These are phyloP conservation scores for Hylaea fasciaria DNA, from an alignment of 2,888 invertebrate genomes.

Conservation along the genomic window DNA sequence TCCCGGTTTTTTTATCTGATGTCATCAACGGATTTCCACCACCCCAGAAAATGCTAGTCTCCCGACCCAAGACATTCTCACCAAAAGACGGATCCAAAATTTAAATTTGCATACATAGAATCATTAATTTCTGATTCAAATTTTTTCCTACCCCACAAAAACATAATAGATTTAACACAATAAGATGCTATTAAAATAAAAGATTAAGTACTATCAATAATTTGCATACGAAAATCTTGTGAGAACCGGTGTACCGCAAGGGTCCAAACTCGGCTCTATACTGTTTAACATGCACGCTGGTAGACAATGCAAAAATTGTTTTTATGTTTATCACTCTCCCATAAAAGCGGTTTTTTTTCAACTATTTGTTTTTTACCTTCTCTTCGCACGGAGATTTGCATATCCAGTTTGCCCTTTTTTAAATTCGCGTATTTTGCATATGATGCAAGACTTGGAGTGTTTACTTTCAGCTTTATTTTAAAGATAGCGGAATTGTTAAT, in stretches of 20 bases:
- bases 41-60: slow-evolving; percentile 52
- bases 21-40: slow-evolving; percentile 47
- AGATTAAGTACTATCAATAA: slow-evolving; percentile 75
- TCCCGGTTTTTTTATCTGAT: slow-evolving; percentile 26
- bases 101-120: slow-evolving; percentile 75
- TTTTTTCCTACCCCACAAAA: slow-evolving; percentile 67
- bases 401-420: slow-evolving; percentile 76
- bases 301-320: slow-evolving; percentile 80
- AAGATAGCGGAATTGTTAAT: slow-evolving; percentile 73
- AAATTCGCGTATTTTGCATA: slow-evolving; percentile 77
- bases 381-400: slow-evolving; percentile 84
- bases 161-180: slow-evolving; percentile 76
- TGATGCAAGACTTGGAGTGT: slow-evolving; percentile 69
- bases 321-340: slow-evolving; percentile 77
- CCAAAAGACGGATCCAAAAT: slow-evolving; percentile 56
- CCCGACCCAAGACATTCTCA: slow-evolving; percentile 43
- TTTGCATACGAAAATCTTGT: slow-evolving; percentile 79
- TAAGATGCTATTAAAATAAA: slow-evolving; percentile 84
- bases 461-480: slow-evolving; percentile 81
- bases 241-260: slow-evolving; percentile 74
- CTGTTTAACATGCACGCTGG: slow-evolving; percentile 66
- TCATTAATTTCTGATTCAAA: slow-evolving; percentile 75
- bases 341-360: slow-evolving; percentile 78
- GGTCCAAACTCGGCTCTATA: slow-evolving; percentile 60
- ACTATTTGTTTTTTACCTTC: slow-evolving; percentile 78